phyloP scores from a whole-genome alignment of 2,888 invertebrate species.

The Leptopilina drosophilae region DNA sequence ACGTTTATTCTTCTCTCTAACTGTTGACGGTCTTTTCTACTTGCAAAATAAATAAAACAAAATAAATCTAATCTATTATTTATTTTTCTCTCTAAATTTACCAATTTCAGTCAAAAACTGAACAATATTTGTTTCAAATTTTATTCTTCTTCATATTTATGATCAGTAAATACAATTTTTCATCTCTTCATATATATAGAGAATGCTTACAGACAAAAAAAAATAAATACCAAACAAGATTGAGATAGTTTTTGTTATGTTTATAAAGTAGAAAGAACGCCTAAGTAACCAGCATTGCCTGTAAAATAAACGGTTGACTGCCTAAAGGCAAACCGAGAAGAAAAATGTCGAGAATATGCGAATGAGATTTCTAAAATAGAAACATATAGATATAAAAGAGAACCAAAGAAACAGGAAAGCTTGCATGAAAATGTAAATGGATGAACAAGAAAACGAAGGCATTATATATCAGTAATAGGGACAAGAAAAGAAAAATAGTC shows the following conservation, averaged over 20 bases:
- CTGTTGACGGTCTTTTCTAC: no score
- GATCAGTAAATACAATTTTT: no score
- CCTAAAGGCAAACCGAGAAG: conserved; percentile 2
- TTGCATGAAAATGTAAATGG: conserved; percentile 17
- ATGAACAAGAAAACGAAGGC: conserved; percentile 7
- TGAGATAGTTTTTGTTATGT: conserved; percentile 1
- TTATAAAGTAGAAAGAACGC: not conserved
- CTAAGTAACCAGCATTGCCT: not conserved
- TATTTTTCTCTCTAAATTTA: no score
- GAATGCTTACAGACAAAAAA: no score
- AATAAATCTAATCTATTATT: no score
- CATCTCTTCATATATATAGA: no score
- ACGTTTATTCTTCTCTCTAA: no score
- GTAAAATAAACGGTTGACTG: not conserved
- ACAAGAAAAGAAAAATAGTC: not conserved
- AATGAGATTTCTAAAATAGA: conserved; percentile 11
- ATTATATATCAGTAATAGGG: conserved; percentile 1
- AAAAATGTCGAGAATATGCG: conserved; percentile 8
- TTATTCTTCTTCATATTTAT: no score
- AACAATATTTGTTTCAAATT: no score
- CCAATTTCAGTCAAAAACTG: no score
- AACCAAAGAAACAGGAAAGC: conserved; percentile 5
- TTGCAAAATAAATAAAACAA: no score
- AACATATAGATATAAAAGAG: not conserved
- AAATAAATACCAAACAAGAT: not conserved